phyloP scores from a whole-genome alignment of 2,888 invertebrate species.

The Cataglyphis albicans region DNA sequence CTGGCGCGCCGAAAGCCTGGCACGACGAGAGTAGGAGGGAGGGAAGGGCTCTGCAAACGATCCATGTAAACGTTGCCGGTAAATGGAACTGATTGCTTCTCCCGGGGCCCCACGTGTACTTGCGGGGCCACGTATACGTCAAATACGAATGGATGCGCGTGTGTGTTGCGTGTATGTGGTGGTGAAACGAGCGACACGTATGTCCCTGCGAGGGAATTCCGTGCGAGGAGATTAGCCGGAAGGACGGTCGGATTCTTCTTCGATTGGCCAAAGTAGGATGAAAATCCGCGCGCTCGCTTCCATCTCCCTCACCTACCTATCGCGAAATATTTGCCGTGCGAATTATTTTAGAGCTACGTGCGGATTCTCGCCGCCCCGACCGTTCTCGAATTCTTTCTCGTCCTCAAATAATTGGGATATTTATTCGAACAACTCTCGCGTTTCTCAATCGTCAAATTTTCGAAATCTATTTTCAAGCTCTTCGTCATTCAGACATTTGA shows the following conservation, averaged over 20 bases:
- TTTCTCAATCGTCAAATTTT: neutral
- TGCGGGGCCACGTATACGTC: constrained; percentile 10
- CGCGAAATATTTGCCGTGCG: constrained; percentile 43
- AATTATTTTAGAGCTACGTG: neutral
- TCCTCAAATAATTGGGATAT: constrained; percentile 19
- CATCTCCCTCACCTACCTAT: neutral
- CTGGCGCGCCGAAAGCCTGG: constrained; percentile 65
- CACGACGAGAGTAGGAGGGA: constrained; percentile 39
- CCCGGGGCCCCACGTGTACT: constrained; percentile 38
- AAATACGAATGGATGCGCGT: neutral
- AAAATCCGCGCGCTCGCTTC: neutral
- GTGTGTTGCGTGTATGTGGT: neutral
- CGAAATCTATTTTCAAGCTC: neutral
- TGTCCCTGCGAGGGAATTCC: constrained; percentile 17
- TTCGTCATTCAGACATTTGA: neutral
- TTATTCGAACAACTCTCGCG: neutral
- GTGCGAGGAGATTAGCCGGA: constrained; percentile 20
- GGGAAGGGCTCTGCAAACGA: constrained; percentile 68
- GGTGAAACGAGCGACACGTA: neutral
- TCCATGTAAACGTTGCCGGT: constrained; percentile 74
- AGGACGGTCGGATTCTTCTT: constrained; percentile 37
- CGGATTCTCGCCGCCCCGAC: neutral
- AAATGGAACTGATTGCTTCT: constrained; percentile 77
- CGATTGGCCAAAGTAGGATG: constrained; percentile 32
- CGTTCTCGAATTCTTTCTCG: constrained; percentile 4